phyloP scores from a whole-genome alignment of 2,888 invertebrate genomes.

The Acrocera orbiculus region DNA sequence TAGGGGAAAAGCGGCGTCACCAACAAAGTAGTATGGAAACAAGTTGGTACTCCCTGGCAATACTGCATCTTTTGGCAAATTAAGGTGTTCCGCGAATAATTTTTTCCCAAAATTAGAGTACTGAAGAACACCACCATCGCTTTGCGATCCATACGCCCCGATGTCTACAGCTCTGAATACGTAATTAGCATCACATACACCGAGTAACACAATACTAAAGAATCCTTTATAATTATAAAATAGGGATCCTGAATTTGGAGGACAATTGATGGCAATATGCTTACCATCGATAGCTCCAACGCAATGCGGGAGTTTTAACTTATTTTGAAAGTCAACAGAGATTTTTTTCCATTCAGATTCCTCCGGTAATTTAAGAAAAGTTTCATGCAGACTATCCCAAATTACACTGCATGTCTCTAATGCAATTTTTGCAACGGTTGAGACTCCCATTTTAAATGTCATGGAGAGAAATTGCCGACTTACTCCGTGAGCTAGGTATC shows the following conservation, averaged over 20 bases:
- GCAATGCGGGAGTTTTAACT: constrained; percentile 11
- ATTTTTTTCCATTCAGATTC: constrained; percentile 1
- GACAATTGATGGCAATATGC: constrained; percentile 9
- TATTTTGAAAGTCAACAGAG: constrained; percentile 7
- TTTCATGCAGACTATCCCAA: not conserved
- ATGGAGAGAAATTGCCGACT: not conserved
- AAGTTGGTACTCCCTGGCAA: not conserved
- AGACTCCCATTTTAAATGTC: not conserved
- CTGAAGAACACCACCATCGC: not conserved
- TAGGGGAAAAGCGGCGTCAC: not conserved
- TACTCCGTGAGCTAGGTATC: not conserved
- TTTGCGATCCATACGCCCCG: not conserved
- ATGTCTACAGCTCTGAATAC: not conserved
- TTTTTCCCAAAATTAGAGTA: not conserved
- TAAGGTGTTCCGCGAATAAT: not conserved
- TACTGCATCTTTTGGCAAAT: not conserved
- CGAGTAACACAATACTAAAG: not conserved
- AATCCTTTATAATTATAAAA: constrained; percentile 8
- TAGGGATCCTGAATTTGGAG: constrained; percentile 8
- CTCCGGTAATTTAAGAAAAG: not conserved
- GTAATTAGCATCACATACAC: constrained; percentile 1
- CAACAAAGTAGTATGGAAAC: not conserved
- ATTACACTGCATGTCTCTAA: not conserved
- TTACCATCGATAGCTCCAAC: constrained; percentile 11
- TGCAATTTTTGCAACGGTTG: not conserved